A percentile compares a stretch with the other conserved stretches of the same genome.
These are phyloP conservation scores for Leptoteleia sp. DNA, from an alignment of 1,140 invertebrate genomes.

Conservation along the genomic window DNA sequence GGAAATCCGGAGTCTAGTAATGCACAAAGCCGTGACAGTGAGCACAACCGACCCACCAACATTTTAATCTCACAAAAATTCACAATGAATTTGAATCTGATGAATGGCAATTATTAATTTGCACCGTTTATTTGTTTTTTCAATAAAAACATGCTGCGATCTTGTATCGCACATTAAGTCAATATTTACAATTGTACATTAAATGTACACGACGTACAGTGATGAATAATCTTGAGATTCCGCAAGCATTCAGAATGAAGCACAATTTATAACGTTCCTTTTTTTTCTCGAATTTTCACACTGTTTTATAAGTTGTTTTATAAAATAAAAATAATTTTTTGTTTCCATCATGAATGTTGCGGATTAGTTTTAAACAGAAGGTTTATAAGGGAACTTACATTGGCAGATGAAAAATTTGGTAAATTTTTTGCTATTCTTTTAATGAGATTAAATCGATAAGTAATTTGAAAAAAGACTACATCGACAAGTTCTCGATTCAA, in stretches of 20 bases:
- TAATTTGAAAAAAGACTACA: constrained; percentile 30
- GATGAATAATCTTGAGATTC: background rate
- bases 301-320: too few species aligned
- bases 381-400: background rate
- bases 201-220: constrained; percentile 9
- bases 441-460: constrained; percentile 27
- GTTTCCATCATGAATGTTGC: constrained; percentile 6
- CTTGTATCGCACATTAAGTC: constrained; percentile 6
- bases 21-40: constrained; percentile 39
- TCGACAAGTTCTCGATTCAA: constrained; percentile 32
- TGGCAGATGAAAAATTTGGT: constrained; percentile 19
- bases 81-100: constrained; percentile 68
- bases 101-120: constrained; percentile 66
- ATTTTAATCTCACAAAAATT: constrained; percentile 69
- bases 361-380: constrained; percentile 8
- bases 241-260: background rate
- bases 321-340: constrained; percentile 24
- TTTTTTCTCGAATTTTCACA: constrained; percentile 9
- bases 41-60: constrained; percentile 55
- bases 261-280: background rate
- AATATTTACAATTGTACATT: constrained; percentile 14
- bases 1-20: constrained; percentile 45
- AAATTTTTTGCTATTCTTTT: constrained; percentile 35
- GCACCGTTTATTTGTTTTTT: background rate
- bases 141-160: constrained; percentile 2